A percentile compares a stretch with the other conserved stretches of the same genome.
Evolutionary conservation across 2,888 invertebrate genomes (phyloP).

Genomic region (Petrophora chlorosata): DNA sequence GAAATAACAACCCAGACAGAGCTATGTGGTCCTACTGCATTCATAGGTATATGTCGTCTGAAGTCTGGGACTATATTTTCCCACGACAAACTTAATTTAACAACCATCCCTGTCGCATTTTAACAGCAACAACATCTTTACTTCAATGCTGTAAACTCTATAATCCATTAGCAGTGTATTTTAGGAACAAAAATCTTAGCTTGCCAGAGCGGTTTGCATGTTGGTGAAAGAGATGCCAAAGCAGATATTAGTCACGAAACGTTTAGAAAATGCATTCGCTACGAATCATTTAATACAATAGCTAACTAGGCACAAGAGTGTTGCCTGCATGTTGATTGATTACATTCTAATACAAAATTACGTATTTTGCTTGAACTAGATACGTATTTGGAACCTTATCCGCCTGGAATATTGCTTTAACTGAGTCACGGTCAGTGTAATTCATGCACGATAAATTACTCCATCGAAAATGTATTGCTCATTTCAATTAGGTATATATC

Average conservation of each 20-base stretch:
- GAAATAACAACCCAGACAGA: conserved; percentile 69
- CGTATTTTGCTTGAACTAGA: conserved; percentile 4
- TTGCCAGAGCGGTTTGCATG: conserved; percentile 34
- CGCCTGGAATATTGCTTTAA: conserved; percentile 11
- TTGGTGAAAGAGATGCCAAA: conserved; percentile 43
- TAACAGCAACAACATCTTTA: conserved; percentile 3
- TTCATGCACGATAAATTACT: conserved; percentile 34
- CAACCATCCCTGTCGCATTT: not conserved
- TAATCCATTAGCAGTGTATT: conserved; percentile 24
- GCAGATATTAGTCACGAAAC: conserved; percentile 45
- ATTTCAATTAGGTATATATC: conserved; percentile 33
- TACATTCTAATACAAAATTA: conserved; percentile 1
- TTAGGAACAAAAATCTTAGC: conserved; percentile 19
- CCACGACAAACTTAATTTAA: conserved; percentile 24
- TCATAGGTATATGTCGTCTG: conserved; percentile 40
- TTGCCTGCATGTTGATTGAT: conserved; percentile 1
- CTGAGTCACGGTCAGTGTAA: conserved; percentile 41
- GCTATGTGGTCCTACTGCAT: conserved; percentile 50
- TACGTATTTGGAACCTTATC: conserved; percentile 6
- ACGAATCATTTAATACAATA: not conserved
- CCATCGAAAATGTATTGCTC: conserved; percentile 28
- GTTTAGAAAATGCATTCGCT: conserved; percentile 35
- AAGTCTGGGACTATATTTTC: conserved; percentile 48
- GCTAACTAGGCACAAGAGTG: not conserved
- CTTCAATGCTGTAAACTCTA: conserved; percentile 5